A percentile compares a stretch with the other conserved stretches of the same genome.
Evolutionary conservation across 2,888 invertebrate genomes (phyloP).

Genomic region (Resseliella maxima): DNA sequence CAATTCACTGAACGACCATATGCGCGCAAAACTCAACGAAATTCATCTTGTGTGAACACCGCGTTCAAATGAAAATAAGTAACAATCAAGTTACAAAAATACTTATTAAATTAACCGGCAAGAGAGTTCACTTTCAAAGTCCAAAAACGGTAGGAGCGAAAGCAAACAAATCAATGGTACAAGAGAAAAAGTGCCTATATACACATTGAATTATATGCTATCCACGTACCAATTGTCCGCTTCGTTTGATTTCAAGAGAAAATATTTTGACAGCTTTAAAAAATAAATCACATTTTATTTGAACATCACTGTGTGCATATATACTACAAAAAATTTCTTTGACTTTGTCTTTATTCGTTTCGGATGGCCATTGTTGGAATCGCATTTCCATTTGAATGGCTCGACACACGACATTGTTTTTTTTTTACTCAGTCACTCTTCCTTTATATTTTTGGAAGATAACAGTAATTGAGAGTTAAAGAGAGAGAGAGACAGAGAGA

Average conservation of each 20-base stretch:
- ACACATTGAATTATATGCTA: neutral
- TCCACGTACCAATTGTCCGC: neutral
- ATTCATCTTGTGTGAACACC: too few species aligned
- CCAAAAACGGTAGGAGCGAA: slow-evolving; percentile 23
- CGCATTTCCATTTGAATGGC: neutral
- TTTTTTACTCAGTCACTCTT: too few species aligned
- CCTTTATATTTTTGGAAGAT: too few species aligned
- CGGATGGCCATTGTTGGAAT: neutral
- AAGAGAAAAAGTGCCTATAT: slow-evolving; percentile 9
- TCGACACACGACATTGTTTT: neutral
- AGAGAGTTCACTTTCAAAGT: neutral
- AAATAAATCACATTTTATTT: slow-evolving; percentile 37
- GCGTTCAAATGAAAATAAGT: too few species aligned
- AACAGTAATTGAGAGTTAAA: too few species aligned
- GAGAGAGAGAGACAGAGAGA: too few species aligned
- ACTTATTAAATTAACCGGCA: too few species aligned
- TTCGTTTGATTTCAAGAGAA: neutral
- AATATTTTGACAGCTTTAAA: slow-evolving; percentile 7
- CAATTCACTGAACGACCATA: too few species aligned
- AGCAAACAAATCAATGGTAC: neutral
- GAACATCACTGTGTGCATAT: neutral
- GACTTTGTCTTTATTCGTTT: neutral
- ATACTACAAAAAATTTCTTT: too few species aligned
- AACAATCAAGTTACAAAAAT: too few species aligned
- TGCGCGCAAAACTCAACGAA: too few species aligned